Evolutionary conservation across 2,797 vertebrate species (phyloP), one percentile per base, ranked within the genome.

Genomic region (Dermochelys coriacea): DNA sequence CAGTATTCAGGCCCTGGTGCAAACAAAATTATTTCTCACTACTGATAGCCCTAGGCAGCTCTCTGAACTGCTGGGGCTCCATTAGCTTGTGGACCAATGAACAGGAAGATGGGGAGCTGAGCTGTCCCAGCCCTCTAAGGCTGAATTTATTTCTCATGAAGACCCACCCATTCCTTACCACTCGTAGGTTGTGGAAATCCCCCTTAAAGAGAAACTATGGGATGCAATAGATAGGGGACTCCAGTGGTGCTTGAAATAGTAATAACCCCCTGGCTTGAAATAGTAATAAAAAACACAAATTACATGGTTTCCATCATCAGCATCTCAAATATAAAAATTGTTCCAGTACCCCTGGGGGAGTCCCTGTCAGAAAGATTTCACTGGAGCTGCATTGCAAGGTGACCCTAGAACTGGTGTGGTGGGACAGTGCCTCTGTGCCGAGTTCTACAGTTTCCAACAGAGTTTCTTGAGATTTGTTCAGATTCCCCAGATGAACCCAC

Each of bases 1-100:
- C 47, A 79, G 29, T 59, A 88, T 94, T 88, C 59, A 50, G 52
- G 27, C 11, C 55, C 34, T 93, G 85, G 89, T 78, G 55, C 75
- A 75, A 92, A 51, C 37, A 87, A 91, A 96, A 93, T 85, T 6
- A 87, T 51, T 64, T 49, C 61, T 89, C 50, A 61, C n/a, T 57
- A 18, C 55, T 88, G 18, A 45, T 82, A 37, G 16, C 37, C 45
- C 37, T 45, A 77, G 7, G 12, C 41, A 50, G 68, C 25, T 86
- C 47, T 45, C 29, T 51, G 25, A 12, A 31, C 4, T 86, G 41
- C 15, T 2, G 16, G 1, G 12, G 2, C 11, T 29, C 15, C 11
- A 4, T 68, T 55, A 29, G 27, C 8, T 29, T 15, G 37, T 77
- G 74, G 14, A 29, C 41, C 3, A 0, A 0, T 18, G 27, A 4